Base-by-base conservation (phyloP, 2,113 vertebrate species). In the Speoplatyrhinus poulsoni region DNA sequence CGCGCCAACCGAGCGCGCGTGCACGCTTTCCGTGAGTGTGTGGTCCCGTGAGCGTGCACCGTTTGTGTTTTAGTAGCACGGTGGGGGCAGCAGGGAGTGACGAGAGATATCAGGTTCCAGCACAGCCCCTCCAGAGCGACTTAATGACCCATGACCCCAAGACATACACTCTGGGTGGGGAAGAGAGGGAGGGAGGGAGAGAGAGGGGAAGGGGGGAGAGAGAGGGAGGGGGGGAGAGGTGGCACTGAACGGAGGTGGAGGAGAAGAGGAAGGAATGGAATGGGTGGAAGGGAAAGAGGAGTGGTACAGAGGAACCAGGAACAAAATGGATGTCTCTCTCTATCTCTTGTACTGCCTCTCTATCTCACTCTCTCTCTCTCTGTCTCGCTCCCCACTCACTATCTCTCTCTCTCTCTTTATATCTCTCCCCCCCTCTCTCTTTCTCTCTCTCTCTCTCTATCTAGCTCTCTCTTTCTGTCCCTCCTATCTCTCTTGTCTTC, bases 81-180 rank as follows among this genome's bases (percentile, higher is more conserved):
- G 53, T 9, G n/a, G 16, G 53, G 16, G 53, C 13, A 11, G 53
- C 13, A 55, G 53, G 84, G 82, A 69, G 79, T 59, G 79, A 77
- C 84, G 88, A 85, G 81, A 79, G 72, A 84, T 85, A 87, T 89
- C 87, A 85, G 86, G 82, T 87, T 87, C 85, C 75, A 78, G 86
- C 84, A 84, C 82, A 85, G 83, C 79, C 87, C 87, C 84, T 72
- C 84, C 84, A 85, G 85, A 88, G 78, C 82, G 75, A 89, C 84
- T 87, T 90, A 90, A 89, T 89, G 89, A 90, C 87, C 87, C 82
- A 70, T 90, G 89, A 87, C 87, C 87, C 83, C 80, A 88, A 88
- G 87, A 89, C 81, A 82, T 85, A 82, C 85, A 86, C 78, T 81
- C 78, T 46, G 49, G 11, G 11, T 10, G 54, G 16, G 13, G 67